A percentile compares a stretch with the other conserved stretches of the same genome.
Evolutionary conservation across 1,140 invertebrate genomes (phyloP).

Genomic region (Leptinotarsa undecemlineata): DNA sequence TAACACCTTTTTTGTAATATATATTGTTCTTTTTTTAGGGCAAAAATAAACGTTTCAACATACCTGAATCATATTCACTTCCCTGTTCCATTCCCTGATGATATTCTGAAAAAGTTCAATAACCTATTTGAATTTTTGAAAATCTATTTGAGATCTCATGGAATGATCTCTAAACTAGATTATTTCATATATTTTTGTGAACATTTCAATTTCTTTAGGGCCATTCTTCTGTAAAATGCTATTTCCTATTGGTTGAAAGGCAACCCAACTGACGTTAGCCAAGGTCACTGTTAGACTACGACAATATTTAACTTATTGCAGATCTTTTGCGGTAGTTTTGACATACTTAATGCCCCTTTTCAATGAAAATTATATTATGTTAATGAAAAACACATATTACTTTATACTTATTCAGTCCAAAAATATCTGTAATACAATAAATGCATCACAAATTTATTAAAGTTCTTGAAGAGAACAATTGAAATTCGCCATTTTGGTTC

Average conservation of each 20-base stretch:
- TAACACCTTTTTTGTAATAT: constrained; percentile 9
- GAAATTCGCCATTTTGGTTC: constrained; percentile 57
- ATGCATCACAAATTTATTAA: constrained; percentile 52
- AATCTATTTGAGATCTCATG: not conserved
- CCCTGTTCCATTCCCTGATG: constrained; percentile 65
- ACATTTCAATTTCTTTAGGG: constrained; percentile 28
- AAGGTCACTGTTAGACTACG: constrained; percentile 54
- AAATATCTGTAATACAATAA: constrained; percentile 18
- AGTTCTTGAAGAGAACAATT: constrained; percentile 42
- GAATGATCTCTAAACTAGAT: not conserved
- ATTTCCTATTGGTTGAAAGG: constrained; percentile 40
- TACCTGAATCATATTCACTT: constrained; percentile 65
- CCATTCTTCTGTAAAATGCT: constrained; percentile 40
- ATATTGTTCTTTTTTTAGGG: constrained; percentile 10
- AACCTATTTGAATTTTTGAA: not conserved
- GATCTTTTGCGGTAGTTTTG: constrained; percentile 40
- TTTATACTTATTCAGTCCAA: constrained; percentile 6
- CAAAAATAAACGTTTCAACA: constrained; percentile 40
- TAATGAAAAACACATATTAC: not conserved
- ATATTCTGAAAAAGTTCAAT: constrained; percentile 60
- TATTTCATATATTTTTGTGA: not conserved
- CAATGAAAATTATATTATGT: not conserved
- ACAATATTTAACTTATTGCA: constrained; percentile 50
- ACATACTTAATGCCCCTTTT: constrained; percentile 32
- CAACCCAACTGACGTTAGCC: constrained; percentile 54